Evolutionary conservation across 2,797 vertebrate species (phyloP).

Genomic region (Craterocephalus amniculus): DNA sequence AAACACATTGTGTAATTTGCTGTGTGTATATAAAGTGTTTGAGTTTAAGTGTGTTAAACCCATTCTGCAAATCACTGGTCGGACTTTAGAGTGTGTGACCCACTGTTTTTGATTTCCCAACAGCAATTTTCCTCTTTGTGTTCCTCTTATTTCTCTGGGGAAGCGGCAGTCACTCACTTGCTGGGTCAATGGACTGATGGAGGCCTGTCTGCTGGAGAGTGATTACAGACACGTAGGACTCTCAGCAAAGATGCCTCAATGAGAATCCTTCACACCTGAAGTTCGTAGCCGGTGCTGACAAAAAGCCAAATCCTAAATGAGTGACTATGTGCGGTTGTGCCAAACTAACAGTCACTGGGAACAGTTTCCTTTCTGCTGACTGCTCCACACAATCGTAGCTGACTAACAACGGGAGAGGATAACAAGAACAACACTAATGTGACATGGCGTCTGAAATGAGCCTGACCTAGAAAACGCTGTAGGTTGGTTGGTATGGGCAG

Average conservation of each 20-base stretch:
- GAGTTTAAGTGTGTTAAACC: background rate
- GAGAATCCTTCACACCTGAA: constrained; percentile 53
- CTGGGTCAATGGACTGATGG: constrained; percentile 42
- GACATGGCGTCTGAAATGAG: constrained; percentile 25
- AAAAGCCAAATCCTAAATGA: constrained; percentile 55
- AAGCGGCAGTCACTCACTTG: constrained; percentile 33
- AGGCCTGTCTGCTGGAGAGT: constrained; percentile 47
- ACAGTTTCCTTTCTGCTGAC: constrained; percentile 51
- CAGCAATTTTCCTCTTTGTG: background rate
- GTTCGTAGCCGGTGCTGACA: constrained; percentile 41
- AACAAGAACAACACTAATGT: constrained; percentile 9
- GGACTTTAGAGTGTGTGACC: background rate
- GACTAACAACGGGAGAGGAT: constrained; percentile 27
- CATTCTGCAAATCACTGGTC: background rate
- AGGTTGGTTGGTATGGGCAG: constrained; percentile 7
- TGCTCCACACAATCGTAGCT: constrained; percentile 30
- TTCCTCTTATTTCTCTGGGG: constrained; percentile 36
- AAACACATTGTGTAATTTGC: background rate
- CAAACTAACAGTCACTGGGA: constrained; percentile 36
- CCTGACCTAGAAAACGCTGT: constrained; percentile 30
- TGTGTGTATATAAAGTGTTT: no score
- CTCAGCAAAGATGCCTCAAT: constrained; percentile 58
- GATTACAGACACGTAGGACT: constrained; percentile 69
- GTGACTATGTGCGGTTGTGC: constrained; percentile 26
- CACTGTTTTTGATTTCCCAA: background rate